These are phyloP conservation scores for Parochlus steinenii DNA, from an alignment of 2,888 invertebrate species.

Conservation along the genomic window DNA sequence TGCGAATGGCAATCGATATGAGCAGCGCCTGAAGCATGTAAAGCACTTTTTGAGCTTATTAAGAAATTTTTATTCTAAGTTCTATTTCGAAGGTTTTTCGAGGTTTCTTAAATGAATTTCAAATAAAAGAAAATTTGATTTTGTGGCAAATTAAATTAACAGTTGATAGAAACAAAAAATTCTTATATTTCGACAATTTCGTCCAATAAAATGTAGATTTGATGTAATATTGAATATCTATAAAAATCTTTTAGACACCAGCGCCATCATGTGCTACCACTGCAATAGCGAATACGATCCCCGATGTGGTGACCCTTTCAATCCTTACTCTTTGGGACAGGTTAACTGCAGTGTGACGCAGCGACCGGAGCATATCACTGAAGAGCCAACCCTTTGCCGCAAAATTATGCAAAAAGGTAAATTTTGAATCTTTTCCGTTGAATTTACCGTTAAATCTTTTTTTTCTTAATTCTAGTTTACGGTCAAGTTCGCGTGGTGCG, in stretches of 20 bases:
- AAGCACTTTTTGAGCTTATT: no score
- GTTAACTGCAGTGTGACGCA: conserved; percentile 67
- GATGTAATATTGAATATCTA: conserved; percentile 20
- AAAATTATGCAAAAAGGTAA: conserved; percentile 66
- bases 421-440: not conserved
- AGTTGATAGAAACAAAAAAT: no score
- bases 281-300: conserved; percentile 85
- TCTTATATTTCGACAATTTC: no score
- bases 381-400: conserved; percentile 56
- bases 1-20: no score
- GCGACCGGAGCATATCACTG: conserved; percentile 48
- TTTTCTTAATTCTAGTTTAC: conserved; percentile 51
- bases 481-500: conserved; percentile 61
- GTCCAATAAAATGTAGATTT: no score
- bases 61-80: no score
- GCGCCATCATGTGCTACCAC: conserved; percentile 64
- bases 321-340: conserved; percentile 66
- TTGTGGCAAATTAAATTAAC: no score
- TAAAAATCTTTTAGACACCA: conserved; percentile 28
- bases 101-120: no score
- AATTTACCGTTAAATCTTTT: not conserved
- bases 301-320: conserved; percentile 77
- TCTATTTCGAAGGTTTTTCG: no score
- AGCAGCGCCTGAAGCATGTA: no score
- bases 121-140: no score